Conservation (phyloP, 1,140 invertebrate genomes). For the Ostrea denselamellosa region DNA sequence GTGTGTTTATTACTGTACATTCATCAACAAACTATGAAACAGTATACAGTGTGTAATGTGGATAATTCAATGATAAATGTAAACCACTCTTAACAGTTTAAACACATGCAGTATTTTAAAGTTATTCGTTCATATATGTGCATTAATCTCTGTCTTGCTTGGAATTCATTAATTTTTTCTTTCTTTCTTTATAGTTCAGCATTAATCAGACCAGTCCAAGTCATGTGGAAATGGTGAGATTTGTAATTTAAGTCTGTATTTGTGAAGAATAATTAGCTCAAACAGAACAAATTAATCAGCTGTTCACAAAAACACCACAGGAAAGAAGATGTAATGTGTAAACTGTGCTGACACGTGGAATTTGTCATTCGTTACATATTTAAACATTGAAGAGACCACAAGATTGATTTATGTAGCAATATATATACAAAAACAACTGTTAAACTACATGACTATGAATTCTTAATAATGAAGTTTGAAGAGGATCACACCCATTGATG, state of each 20-base stretch:
- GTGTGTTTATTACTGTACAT: too few relatives aligned
- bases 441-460: background rate
- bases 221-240: conserved; percentile 12
- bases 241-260: background rate
- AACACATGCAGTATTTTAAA: too few relatives aligned
- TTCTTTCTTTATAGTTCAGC: conserved; percentile 6
- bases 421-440: conserved; percentile 10
- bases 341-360: background rate
- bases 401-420: conserved; percentile 19
- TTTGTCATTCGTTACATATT: background rate
- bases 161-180: background rate
- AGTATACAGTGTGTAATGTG: too few relatives aligned
- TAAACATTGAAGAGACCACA: conserved; percentile 10
- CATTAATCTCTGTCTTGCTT: background rate
- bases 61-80: too few relatives aligned
- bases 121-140: too few relatives aligned
- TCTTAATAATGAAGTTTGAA: background rate
- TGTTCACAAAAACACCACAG: background rate
- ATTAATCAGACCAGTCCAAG: conserved; percentile 17
- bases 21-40: too few relatives aligned
- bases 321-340: background rate
- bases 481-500: background rate
- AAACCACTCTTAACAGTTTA: too few relatives aligned
- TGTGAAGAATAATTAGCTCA: background rate
- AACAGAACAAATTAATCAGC: background rate